phyloP scores from a whole-genome alignment of 2,113 vertebrate species.

The Colossoma macropomum region DNA sequence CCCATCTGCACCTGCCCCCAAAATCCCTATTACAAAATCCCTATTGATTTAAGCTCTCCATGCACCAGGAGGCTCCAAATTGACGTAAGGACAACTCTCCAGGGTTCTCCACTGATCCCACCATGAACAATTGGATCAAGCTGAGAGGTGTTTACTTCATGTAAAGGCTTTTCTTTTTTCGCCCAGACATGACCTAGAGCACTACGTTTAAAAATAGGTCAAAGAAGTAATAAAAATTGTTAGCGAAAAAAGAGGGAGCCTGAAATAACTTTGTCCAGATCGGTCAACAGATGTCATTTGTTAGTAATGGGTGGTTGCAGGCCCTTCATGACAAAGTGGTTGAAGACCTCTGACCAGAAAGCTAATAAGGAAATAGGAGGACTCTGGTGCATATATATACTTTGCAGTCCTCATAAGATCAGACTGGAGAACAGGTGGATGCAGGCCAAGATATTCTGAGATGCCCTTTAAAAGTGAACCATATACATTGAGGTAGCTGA shows the following conservation, averaged over 20 bases:
- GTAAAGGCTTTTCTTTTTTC: slow-evolving; percentile 23
- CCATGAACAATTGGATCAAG: slow-evolving; percentile 76
- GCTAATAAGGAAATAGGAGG: slow-evolving; percentile 1
- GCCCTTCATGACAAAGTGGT: background rate
- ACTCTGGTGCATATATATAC: background rate
- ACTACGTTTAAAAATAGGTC: slow-evolving; percentile 16
- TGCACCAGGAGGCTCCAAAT: slow-evolving; percentile 54
- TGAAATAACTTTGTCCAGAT: no score
- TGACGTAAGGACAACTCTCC: slow-evolving; percentile 63
- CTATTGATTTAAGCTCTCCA: slow-evolving; percentile 70
- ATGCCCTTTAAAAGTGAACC: background rate
- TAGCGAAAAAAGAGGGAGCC: background rate
- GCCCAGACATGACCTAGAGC: slow-evolving; percentile 11
- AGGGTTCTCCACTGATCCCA: slow-evolving; percentile 70
- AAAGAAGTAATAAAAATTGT: slow-evolving; percentile 7
- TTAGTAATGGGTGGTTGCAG: no score
- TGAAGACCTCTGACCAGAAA: background rate
- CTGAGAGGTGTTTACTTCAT: slow-evolving; percentile 66
- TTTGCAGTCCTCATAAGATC: background rate
- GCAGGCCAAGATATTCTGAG: slow-evolving; percentile 13
- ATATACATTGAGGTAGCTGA: slow-evolving; percentile 6
- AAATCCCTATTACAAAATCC: slow-evolving; percentile 66
- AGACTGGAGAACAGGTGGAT: background rate
- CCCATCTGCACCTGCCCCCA: slow-evolving; percentile 45
- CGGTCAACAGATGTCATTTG: no score